A percentile compares a stretch with the other conserved stretches of the same genome.
Conservation (phyloP, 1,140 invertebrate genomes). For the Ceratina japonica region DNA sequence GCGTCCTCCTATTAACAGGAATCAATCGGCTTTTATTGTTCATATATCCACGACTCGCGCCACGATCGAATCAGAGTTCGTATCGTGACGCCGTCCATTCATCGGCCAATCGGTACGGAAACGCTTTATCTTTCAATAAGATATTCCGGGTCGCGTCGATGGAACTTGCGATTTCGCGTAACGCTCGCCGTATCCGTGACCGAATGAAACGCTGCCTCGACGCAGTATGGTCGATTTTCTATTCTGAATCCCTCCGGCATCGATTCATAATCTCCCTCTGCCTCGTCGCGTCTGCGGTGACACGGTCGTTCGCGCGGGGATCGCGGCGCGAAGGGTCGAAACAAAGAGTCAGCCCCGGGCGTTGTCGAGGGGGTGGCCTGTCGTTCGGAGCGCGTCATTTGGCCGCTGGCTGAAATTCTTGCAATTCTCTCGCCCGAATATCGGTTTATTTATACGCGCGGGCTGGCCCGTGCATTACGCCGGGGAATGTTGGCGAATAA, state of each 20-base stretch:
- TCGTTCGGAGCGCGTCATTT: conserved; percentile 27
- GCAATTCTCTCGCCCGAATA: conserved; percentile 48
- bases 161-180: no score
- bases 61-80: background rate
- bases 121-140: no score
- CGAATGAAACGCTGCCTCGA: no score
- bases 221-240: background rate
- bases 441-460: conserved; percentile 53
- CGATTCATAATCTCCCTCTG: background rate
- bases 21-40: conserved; percentile 12
- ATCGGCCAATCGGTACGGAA: background rate
- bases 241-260: background rate
- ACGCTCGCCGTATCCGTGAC: no score
- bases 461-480: background rate
- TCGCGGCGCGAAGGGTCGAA: conserved; percentile 4
- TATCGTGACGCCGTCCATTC: background rate
- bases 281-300: background rate
- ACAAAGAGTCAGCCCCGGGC: conserved; percentile 39
- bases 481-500: background rate
- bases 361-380: background rate
- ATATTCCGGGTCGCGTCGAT: no score
- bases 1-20: conserved; percentile 10
- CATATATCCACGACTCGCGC: no score
- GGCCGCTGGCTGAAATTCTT: conserved; percentile 55
- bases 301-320: background rate